Evolutionary conservation across 35 echinoderm and acorn worm genomes (phyloP).

Genomic region (Heliocidaris erythrogramma): DNA sequence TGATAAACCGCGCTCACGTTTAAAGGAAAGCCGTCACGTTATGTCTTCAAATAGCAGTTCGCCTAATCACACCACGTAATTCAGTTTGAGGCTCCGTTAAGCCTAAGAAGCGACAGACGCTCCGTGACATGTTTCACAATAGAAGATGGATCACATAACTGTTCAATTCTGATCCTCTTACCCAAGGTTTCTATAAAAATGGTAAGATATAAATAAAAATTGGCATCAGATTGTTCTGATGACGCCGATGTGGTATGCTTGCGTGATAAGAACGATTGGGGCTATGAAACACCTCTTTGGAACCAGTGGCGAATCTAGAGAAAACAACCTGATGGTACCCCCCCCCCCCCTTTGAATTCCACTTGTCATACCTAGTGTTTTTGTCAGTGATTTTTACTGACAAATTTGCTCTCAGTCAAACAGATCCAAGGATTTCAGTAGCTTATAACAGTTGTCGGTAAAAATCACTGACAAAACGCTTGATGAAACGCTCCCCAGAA

Average conservation of each 20-base stretch:
- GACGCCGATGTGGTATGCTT: not conserved
- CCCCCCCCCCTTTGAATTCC: too few species aligned
- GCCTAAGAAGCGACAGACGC: not conserved
- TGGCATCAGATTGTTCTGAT: not conserved
- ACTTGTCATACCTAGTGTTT: too few species aligned
- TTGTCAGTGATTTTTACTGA: too few species aligned
- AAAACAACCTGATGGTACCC: too few species aligned
- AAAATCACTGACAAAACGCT: too few species aligned
- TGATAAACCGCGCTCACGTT: not conserved
- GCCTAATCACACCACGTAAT: not conserved
- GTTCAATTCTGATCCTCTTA: not conserved
- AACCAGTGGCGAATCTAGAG: too few species aligned
- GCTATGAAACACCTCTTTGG: too few species aligned
- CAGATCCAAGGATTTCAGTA: too few species aligned
- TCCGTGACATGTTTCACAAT: not conserved
- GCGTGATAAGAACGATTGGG: too few species aligned
- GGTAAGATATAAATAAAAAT: not conserved
- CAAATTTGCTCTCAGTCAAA: too few species aligned
- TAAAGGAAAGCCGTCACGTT: not conserved
- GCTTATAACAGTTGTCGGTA: too few species aligned
- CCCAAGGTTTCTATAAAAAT: not conserved
- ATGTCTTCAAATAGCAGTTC: not conserved
- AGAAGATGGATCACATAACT: not conserved
- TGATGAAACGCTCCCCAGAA: too few species aligned
- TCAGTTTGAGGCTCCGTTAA: not conserved